Evolutionary conservation across 2,888 invertebrate species (phyloP), one percentile per base, ranked within the genome.

Genomic region (Epirrhoe alternata): DNA sequence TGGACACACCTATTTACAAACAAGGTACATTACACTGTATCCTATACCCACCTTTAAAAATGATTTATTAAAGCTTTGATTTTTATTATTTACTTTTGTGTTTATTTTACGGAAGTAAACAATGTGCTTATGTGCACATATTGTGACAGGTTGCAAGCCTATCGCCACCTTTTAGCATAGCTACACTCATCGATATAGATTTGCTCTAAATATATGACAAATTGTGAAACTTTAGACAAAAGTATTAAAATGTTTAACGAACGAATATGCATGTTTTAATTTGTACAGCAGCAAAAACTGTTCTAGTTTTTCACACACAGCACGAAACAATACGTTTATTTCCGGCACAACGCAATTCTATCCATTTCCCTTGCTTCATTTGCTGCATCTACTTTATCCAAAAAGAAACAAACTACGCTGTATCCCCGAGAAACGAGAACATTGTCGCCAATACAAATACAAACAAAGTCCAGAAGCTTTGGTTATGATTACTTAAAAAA

Each of bases 261-360:
- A 42, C 10, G 12, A 12, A 10, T 12, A 42, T 12, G 12, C 38
- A 12, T 42, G 12, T 3, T 35, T 8, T 10, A 42, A 10, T 42
- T 12, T 42, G 38, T 12, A 12, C 38, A 10, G 12, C 38, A 42
- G 38, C 12, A 42, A 42, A 42, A 42, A 42, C 12, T 42, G 38
- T 12, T 12, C 38, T 42, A 42, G 38, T 12, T 42, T 42, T 42
- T 4, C 38, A 42, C 12, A 33, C 7, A 33, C 33, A 33, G 12
- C 38, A 42, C 8, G 1, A 42, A 42, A 42, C 38, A 12, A 42
- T 2, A 38, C 12, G 38, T 42, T 10, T 16, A 47, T 16, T 47
- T 24, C 49, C n/a, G 30, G 14, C 33, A 35, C 54, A 52, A 31
- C 30, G 35, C 38, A 61, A 38, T 31, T 56, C 16, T 47, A 51